phyloP scores from a whole-genome alignment of 2,888 invertebrate genomes.

The Drosophila birchii region DNA sequence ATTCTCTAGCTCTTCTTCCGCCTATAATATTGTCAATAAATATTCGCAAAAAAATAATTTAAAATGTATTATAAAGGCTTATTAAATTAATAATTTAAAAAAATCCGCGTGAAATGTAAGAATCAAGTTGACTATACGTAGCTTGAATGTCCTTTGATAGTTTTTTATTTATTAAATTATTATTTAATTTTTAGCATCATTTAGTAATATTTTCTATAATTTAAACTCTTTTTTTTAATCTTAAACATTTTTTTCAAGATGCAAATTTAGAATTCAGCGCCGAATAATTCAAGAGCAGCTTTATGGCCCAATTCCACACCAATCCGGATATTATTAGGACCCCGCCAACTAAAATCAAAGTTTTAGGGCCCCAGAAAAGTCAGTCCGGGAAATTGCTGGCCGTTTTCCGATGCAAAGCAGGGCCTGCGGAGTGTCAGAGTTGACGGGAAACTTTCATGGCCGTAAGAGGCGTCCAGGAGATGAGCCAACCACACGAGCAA shows the following conservation, averaged over 20 bases:
- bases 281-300: background rate
- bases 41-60: no score
- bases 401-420: background rate
- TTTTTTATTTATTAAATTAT: no score
- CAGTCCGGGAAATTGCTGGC: background rate
- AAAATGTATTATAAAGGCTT: no score
- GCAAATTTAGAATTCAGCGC: background rate
- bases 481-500: conserved; percentile 6
- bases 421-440: conserved; percentile 2
- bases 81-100: no score
- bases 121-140: no score
- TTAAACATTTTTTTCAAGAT: background rate
- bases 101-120: no score
- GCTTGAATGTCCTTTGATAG: no score
- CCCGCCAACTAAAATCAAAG: background rate
- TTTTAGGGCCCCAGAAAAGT: background rate
- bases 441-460: conserved; percentile 4
- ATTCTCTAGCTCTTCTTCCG: no score
- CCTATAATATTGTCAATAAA: no score
- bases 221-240: no score
- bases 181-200: conserved; percentile 25
- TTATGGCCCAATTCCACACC: conserved; percentile 28
- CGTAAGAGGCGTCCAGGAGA: background rate
- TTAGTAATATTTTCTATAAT: conserved; percentile 22
- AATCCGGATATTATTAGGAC: conserved; percentile 63